Evolutionary conservation across 2,113 vertebrate species (phyloP).

Genomic region (Oncorhynchus masou): DNA sequence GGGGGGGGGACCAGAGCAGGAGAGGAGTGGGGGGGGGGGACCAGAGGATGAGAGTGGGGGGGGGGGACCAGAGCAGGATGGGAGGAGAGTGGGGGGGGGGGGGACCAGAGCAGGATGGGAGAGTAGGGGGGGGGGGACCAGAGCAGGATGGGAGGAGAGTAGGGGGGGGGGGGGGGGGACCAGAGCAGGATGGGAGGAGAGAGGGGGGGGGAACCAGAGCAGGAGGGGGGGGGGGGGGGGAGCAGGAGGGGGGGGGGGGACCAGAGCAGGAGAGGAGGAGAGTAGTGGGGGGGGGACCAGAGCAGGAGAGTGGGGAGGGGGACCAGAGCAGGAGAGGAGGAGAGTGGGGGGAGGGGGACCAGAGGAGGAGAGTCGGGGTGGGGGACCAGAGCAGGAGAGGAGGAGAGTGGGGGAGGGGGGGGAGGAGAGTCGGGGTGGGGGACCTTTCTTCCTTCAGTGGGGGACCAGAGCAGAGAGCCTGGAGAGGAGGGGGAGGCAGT

Average conservation of each 20-base stretch:
- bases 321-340: slow-evolving; percentile 1
- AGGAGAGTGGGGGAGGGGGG: slow-evolving; percentile 7
- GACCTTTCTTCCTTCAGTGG: too few relatives aligned
- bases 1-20: slow-evolving; percentile 5
- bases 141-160: not conserved
- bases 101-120: not conserved
- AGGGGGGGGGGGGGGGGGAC: slow-evolving; percentile 6
- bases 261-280: slow-evolving; percentile 13
- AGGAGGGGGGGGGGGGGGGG: not conserved
- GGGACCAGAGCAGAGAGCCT: too few relatives aligned
- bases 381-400: not conserved
- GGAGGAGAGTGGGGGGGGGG: slow-evolving; percentile 5
- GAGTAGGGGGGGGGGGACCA: not conserved
- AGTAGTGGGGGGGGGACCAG: not conserved
- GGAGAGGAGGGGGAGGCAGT: too few relatives aligned
- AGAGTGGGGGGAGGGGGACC: not conserved
- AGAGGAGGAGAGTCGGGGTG: not conserved
- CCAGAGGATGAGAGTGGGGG: not conserved
- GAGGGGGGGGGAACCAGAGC: not conserved
- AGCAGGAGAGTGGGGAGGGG: not conserved
- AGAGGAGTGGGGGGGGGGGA: slow-evolving; percentile 2
- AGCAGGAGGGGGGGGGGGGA: slow-evolving; percentile 2
- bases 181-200: too few relatives aligned
- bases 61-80: not conserved
- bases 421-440: too few relatives aligned